Base-by-base conservation (phyloP, 2,797 vertebrate genomes). In the Phoeniculus purpureus region DNA sequence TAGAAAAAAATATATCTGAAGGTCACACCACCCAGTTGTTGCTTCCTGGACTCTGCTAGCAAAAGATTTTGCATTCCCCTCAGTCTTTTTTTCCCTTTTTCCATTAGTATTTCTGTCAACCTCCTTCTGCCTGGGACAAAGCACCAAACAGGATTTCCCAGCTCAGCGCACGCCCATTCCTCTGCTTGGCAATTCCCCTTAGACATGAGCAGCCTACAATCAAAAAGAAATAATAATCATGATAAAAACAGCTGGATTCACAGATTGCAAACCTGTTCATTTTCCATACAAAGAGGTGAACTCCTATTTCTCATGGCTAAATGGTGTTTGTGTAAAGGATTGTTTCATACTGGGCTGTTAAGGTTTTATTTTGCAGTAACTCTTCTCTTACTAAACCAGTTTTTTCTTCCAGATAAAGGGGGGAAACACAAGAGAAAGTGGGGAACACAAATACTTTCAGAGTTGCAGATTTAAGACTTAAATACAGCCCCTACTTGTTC, bases 141-240 rank as follows among this genome's bases (percentile, higher is more conserved):
- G 32, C 1, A 74, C 25, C 74, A 59, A 70, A 40, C 59, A n/a
- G 60, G 51, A 89, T 71, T 89, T 87, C 50, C 45, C 70, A 82
- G 52, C 62, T 68, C 67, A 87, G 18, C 16, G 17, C 20, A 81
- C 26, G 34, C 34, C 58, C 77, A 60, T 43, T 65, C 81, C 74
- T 21, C 55, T 54, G 48, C 73, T 12, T n/a, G 48, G 61, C 54
- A 72, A 47, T 7, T 79, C 54, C 56, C 81, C 73, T 77, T 59
- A 72, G 64, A 64, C 64, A 73, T 47, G 76, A 89, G 68, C 54
- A 86, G 70, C 54, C 68, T 77, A 92, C 68, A 91, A 84, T 78
- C 52, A 91, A 85, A 74, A 66, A 72, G 45, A 47, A 92, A 93
- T 86, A 81, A 93, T 88, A 65, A 93, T 90, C 77, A 29, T 81